These are phyloP conservation scores for Lagodon rhomboides DNA, from an alignment of 2,797 vertebrate genomes.

Conservation along the genomic window DNA sequence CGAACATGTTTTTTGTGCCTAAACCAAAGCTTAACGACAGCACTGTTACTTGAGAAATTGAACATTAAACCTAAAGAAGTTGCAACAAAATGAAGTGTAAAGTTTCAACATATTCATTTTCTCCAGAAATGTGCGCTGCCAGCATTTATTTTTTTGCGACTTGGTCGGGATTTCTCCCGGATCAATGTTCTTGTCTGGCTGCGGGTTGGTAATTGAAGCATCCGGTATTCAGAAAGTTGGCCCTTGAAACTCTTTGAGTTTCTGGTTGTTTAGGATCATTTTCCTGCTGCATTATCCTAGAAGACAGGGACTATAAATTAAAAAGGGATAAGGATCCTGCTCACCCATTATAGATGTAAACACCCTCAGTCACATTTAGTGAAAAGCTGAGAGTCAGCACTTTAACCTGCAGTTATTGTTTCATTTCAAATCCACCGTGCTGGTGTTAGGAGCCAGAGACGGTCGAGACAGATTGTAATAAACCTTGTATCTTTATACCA, in stretches of 20 bases:
- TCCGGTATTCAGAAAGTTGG: too few relatives aligned
- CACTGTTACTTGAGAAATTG: too few relatives aligned
- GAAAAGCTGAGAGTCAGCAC: constrained; percentile 30
- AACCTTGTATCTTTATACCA: constrained; percentile 20
- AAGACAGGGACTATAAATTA: not conserved
- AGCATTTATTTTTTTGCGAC: too few relatives aligned
- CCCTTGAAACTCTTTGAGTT: not conserved
- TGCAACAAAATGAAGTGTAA: too few relatives aligned
- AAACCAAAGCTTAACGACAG: too few relatives aligned
- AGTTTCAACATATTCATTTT: too few relatives aligned
- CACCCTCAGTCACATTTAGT: constrained; percentile 14
- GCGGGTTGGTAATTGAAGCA: too few relatives aligned
- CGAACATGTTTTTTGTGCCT: too few relatives aligned
- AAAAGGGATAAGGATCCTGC: not conserved
- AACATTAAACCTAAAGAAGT: too few relatives aligned
- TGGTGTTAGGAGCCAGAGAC: constrained; percentile 2
- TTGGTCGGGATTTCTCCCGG: too few relatives aligned
- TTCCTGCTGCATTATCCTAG: not conserved
- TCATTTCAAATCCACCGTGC: constrained; percentile 31
- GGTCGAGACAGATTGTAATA: constrained; percentile 20
- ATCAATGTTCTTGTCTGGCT: too few relatives aligned
- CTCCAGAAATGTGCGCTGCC: too few relatives aligned
- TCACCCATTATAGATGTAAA: not conserved
- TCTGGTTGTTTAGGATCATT: not conserved
- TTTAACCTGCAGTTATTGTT: constrained; percentile 43